Evolutionary conservation across 2,113 vertebrate species (phyloP), one percentile per base, ranked within the genome.

Genomic region (Alethe castanea): DNA sequence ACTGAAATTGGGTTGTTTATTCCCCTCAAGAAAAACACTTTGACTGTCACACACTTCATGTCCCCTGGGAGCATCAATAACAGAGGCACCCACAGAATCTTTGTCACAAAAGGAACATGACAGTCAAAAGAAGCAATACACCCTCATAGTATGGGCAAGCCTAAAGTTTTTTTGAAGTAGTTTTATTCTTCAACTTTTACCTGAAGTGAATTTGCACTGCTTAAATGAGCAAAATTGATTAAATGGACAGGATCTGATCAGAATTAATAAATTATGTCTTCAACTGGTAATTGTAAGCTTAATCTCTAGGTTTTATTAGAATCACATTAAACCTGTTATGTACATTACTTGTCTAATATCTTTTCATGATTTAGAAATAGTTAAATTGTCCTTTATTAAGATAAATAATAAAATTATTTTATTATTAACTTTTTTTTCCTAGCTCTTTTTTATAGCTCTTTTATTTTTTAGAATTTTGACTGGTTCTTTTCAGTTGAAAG

Each of bases 241-340:
- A 67, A 14, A 28, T 26, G 2, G 40, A 40, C 1, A 12, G 19
- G 9, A 67, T 67, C 26, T 44, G 29, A 82, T 31, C 10, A 5
- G 14, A 67, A n/a, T 52, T 83, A 64, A 16, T 47, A 66, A 61
- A 62, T 35, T 40, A 56, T 16, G 14, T 36, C 3, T 90, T 50
- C 23, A 78, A 13, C 2, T 42, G 19, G 23, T 7, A 59, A 52
- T 35, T 69, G 8, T 28, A 76, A 74, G 1, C 5, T 33, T 77
- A 45, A 71, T 85, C 28, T 86, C 31, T 81, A 78, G 5, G 29
- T 69, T 92, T 84, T 54, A 56, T 71, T 69, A 35, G 85, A 92
- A 52, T n/a, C 18, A 70, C 0, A 0, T 5, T 2, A 69, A 81
- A 53, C 2, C 2, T 53, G 9, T 42, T 45, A 57, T 10, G 3